A percentile compares a stretch with the other conserved stretches of the same genome.
phyloP scores from a whole-genome alignment of 2,113 vertebrate species.

The Xiphophorus maculatus region DNA sequence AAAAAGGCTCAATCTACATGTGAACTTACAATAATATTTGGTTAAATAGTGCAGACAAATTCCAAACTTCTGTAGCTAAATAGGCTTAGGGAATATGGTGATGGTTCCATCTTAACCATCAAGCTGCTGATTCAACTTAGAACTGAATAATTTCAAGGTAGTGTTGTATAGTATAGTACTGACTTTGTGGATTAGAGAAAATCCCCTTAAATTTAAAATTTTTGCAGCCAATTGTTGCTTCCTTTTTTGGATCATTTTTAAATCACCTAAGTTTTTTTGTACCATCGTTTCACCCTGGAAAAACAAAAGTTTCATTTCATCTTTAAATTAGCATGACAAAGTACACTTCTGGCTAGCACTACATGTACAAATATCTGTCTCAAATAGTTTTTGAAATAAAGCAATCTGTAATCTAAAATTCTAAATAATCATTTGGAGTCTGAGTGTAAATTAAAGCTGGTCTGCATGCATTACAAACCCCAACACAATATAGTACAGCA shows the following conservation, averaged over 20 bases:
- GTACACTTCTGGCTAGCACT: background rate
- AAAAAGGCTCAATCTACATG: too few relatives aligned
- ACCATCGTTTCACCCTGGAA: background rate
- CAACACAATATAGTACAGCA: constrained; percentile 48
- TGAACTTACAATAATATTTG: background rate
- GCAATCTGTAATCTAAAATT: background rate
- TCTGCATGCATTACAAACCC: constrained; percentile 51
- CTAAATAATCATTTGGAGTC: constrained; percentile 12
- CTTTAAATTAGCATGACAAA: background rate
- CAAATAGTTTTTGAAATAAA: background rate
- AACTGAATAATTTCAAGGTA: background rate
- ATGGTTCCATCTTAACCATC: background rate
- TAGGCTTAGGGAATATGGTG: background rate
- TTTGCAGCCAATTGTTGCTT: background rate
- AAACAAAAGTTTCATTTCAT: too few relatives aligned
- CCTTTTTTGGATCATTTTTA: background rate
- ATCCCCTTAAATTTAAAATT: background rate
- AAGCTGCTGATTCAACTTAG: background rate
- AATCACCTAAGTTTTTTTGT: background rate
- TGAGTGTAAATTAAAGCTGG: constrained; percentile 9
- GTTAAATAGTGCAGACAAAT: background rate
- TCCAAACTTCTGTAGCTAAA: background rate
- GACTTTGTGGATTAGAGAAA: background rate
- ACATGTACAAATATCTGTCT: background rate
- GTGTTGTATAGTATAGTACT: background rate